These are phyloP conservation scores for Squalus acanthias DNA, from an alignment of 2,797 vertebrate genomes.

Conservation along the genomic window DNA sequence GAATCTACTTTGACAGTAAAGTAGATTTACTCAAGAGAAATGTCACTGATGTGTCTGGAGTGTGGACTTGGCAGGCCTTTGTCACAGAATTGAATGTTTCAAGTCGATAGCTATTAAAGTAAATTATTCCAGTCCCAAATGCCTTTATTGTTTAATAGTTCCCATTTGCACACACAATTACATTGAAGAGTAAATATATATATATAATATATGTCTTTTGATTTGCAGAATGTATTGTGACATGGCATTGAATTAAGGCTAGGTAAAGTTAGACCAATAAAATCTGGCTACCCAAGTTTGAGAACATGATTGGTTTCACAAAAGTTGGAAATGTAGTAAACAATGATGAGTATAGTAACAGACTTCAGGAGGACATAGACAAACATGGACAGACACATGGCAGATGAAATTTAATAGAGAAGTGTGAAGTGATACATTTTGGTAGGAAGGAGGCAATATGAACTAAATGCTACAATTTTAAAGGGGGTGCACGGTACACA, in stretches of 20 bases:
- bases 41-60: not conserved
- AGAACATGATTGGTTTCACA: too few relatives aligned
- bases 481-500: too few relatives aligned
- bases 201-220: not conserved
- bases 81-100: not conserved
- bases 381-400: too few relatives aligned
- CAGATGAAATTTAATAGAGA: too few relatives aligned
- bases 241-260: not conserved
- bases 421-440: too few relatives aligned
- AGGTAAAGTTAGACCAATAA: not conserved
- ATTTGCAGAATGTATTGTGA: not conserved
- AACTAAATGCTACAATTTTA: too few relatives aligned
- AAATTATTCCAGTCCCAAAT: not conserved
- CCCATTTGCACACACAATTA: not conserved
- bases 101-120: not conserved
- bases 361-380: too few relatives aligned
- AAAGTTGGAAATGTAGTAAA: too few relatives aligned
- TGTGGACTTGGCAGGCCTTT: not conserved
- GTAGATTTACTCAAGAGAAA: slow-evolving; percentile 21
- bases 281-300: not conserved
- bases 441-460: too few relatives aligned
- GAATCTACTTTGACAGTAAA: not conserved
- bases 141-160: not conserved
- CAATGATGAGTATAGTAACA: too few relatives aligned
- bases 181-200: not conserved